Evolutionary conservation across 2,888 invertebrate species (phyloP), one percentile per base, ranked within the genome.

Genomic region (Odontothrips loti): DNA sequence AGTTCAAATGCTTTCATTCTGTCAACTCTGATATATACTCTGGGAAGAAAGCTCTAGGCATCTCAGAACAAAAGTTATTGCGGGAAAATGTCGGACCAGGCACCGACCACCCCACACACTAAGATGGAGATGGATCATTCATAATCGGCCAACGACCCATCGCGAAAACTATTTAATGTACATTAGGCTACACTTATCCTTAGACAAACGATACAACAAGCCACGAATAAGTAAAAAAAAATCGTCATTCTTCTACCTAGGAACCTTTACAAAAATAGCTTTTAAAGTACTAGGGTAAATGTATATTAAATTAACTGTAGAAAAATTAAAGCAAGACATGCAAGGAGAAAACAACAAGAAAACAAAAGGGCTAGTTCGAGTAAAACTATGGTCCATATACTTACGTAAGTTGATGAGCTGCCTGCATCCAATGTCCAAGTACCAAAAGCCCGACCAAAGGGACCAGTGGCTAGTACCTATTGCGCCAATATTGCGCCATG

Each of bases 1-100:
- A 75, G 68, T 75, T 75, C 68, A 75, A 75, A 75, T 75, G 68
- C 68, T 75, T 75, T 75, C 68, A 23, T 75, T 75, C 68, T 75
- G n/a, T 58, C 68, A 27, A 27, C 68, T 23, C 23, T 11, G 68
- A 27, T 43, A 43, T 2, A 43, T 75, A 75, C 68, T 75, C 68
- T 9, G 23, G 51, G 68, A 27, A 27, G 68, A 27, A 75, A 75
- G 68, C 68, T 27, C 12, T 43, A 6, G 34, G 34, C 34, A 43
- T 4, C 34, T 43, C 3, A 43, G 34, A 43, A 43, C 34, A 43
- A 43, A 43, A 43, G 34, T 43, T 43, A 43, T 43, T 43, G 34
- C 34, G 6, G 34, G 34, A 6, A 2, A 2, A 43, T 43, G 34
- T 27, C 68, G 68, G 27, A 27, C 51, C 51, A 3, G 51, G 51